Conservation (phyloP, 2,888 invertebrate species). For the Exocentrus adspersus region DNA sequence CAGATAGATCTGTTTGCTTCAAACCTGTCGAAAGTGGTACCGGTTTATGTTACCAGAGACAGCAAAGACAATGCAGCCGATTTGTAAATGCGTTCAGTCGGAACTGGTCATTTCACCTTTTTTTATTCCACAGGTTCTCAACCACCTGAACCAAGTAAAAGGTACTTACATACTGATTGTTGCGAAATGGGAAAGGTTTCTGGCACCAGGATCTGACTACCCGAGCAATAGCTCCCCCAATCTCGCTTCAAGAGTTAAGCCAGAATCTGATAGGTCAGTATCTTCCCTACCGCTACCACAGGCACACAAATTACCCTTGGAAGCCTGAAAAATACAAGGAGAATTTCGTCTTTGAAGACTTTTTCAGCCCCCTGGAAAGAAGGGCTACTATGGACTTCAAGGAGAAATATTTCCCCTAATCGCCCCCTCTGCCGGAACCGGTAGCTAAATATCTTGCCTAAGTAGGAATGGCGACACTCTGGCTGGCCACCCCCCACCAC, state of each 20-base stretch:
- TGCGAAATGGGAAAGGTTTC: conserved; percentile 44
- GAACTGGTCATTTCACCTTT: conserved; percentile 21
- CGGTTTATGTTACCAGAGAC: conserved; percentile 27
- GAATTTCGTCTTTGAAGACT: neutral
- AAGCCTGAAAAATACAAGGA: conserved; percentile 5
- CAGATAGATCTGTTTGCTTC: conserved; percentile 36
- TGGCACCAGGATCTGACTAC: conserved; percentile 41
- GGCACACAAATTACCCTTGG: neutral
- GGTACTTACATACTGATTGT: conserved; percentile 45
- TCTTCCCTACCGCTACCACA: neutral
- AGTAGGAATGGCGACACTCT: too few relatives aligned
- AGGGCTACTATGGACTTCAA: conserved; percentile 14
- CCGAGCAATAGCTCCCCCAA: neutral
- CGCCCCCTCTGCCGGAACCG: too few relatives aligned
- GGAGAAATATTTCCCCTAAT: neutral
- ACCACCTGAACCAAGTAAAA: conserved; percentile 41
- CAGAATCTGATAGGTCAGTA: neutral
- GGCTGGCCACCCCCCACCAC: too few relatives aligned
- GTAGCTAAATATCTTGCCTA: too few relatives aligned
- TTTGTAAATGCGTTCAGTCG: conserved; percentile 36
- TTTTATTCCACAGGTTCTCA: conserved; percentile 45
- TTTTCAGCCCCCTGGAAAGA: neutral
- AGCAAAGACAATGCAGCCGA: conserved; percentile 17
- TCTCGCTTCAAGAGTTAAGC: neutral
- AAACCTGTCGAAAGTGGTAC: conserved; percentile 29